A percentile compares a stretch with the other conserved stretches of the same genome.
These are phyloP conservation scores for Bombus waltoni DNA, from an alignment of 1,140 invertebrate species.

Conservation along the genomic window DNA sequence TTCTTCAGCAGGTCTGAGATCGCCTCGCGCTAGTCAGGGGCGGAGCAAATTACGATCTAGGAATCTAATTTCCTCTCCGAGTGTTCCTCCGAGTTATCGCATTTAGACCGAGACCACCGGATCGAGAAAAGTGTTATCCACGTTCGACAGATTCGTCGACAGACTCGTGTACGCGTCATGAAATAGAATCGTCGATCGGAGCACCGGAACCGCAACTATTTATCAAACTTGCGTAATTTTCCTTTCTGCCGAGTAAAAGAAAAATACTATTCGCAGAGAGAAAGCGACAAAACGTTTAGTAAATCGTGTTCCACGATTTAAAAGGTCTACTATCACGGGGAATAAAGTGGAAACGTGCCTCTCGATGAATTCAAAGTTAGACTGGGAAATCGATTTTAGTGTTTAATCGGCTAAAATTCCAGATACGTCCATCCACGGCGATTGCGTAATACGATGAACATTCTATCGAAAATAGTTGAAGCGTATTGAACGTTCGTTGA, in stretches of 20 bases:
- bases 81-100: not conserved
- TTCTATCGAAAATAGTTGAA: too few relatives aligned
- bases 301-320: too few relatives aligned
- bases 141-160: not conserved
- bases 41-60: slow-evolving; percentile 25
- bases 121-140: not conserved
- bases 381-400: not conserved
- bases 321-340: slow-evolving; percentile 2
- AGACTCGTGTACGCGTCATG: too few relatives aligned
- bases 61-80: slow-evolving; percentile 5
- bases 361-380: not conserved
- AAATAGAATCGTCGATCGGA: not conserved
- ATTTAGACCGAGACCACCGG: not conserved
- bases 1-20: not conserved
- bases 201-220: slow-evolving; percentile 51
- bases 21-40: not conserved
- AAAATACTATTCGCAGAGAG: too few relatives aligned
- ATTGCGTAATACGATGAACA: too few relatives aligned
- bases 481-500: too few relatives aligned
- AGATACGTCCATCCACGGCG: too few relatives aligned
- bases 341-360: not conserved
- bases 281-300: too few relatives aligned
- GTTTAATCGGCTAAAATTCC: too few relatives aligned
- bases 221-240: slow-evolving; percentile 62
- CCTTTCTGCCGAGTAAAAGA: not conserved